Percentiles rank a stretch among this genome's conserved stretches.
phyloP scores from a whole-genome alignment of 2,113 vertebrate genomes.

The Corythoichthys haematopterus region DNA sequence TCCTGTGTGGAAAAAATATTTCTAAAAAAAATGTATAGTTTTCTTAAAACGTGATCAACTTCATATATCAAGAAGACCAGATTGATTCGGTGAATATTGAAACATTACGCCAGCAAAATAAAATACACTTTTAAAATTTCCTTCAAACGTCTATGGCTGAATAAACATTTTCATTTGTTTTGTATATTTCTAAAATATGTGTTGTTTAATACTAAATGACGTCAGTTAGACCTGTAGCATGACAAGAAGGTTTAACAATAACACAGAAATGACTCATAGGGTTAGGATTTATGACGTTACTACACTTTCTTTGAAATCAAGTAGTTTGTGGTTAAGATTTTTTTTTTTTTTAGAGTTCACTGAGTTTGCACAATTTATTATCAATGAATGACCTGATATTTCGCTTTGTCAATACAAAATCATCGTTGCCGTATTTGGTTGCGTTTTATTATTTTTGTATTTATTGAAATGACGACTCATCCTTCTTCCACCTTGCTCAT shows the following conservation, averaged over 20 bases:
- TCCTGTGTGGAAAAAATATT: too few relatives aligned
- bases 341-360: too few relatives aligned
- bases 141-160: too few relatives aligned
- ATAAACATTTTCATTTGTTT: neutral
- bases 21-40: too few relatives aligned
- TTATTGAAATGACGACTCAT: neutral
- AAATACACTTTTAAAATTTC: neutral
- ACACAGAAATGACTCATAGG: neutral
- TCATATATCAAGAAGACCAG: too few relatives aligned
- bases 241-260: neutral
- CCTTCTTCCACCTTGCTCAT: constrained; percentile 13
- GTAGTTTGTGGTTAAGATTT: neutral
- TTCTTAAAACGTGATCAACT: too few relatives aligned
- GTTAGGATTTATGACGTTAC: neutral
- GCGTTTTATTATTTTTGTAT: neutral
- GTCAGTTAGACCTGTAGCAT: neutral
- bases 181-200: neutral
- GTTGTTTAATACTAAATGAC: neutral
- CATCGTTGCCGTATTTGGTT: neutral
- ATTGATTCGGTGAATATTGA: too few relatives aligned
- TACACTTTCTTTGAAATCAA: neutral
- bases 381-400: too few relatives aligned
- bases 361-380: too few relatives aligned
- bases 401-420: too few relatives aligned
- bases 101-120: neutral